Conservation (phyloP, 2,797 vertebrate genomes). For the Clarias laeviceps region DNA sequence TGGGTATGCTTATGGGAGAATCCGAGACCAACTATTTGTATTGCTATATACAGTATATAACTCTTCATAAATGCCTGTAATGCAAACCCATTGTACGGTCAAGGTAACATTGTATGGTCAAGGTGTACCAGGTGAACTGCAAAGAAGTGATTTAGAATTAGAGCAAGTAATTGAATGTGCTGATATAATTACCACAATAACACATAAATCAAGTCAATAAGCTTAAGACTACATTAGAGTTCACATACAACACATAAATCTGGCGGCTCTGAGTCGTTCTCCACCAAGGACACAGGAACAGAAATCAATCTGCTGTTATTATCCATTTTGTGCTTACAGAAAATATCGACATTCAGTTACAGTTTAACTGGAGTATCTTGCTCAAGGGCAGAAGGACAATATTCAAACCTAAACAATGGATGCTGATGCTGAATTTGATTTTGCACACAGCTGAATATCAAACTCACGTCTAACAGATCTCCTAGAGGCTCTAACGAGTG, state of each 20-base stretch:
- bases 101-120: background rate
- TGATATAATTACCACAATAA: conserved; percentile 28
- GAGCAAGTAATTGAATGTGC: background rate
- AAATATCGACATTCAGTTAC: conserved; percentile 31
- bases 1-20: background rate
- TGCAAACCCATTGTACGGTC: background rate
- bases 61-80: background rate
- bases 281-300: conserved; percentile 14
- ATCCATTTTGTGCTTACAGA: conserved; percentile 18
- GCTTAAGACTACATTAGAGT: conserved; percentile 8
- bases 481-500: background rate
- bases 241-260: conserved; percentile 33
- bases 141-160: background rate
- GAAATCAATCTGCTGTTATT: conserved; percentile 36
- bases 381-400: conserved; percentile 16
- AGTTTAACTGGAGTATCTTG: background rate
- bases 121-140: conserved; percentile 6
- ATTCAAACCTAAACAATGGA: background rate
- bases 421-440: background rate
- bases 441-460: background rate
- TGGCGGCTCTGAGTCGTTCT: conserved; percentile 14
- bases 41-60: background rate
- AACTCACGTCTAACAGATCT: conserved; percentile 16
- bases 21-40: background rate
- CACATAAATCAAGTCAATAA: conserved; percentile 24